phyloP scores from a whole-genome alignment of 1,140 invertebrate genomes.

The Meloidogyne chitwoodi region DNA sequence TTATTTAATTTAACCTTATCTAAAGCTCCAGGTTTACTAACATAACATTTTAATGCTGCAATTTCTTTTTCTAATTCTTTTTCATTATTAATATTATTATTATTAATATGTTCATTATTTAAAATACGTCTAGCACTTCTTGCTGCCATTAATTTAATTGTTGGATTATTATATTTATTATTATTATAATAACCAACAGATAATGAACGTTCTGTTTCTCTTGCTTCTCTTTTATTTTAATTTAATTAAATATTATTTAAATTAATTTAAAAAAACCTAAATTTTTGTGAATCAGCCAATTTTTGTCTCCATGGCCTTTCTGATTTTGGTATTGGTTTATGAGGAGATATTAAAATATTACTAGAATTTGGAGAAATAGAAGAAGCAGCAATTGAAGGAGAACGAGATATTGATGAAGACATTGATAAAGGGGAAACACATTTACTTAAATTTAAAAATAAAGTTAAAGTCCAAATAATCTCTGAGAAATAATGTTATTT shows the following conservation, averaged over 20 bases:
- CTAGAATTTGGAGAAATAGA: neutral
- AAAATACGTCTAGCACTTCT: neutral
- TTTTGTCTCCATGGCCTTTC: conserved; percentile 43
- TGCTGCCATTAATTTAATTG: neutral
- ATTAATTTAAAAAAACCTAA: conserved; percentile 8
- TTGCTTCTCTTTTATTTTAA: neutral
- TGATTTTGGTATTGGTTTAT: conserved; percentile 32
- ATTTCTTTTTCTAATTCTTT: conserved; percentile 10
- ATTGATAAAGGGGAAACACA: conserved; percentile 8
- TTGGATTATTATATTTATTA: neutral
- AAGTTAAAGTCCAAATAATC: neutral
- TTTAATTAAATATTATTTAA: neutral
- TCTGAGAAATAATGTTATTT: no score
- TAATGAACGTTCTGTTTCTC: neutral
- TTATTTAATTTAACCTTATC: neutral
- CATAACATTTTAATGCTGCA: conserved; percentile 16
- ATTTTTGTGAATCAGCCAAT: conserved; percentile 32
- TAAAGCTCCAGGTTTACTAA: conserved; percentile 16
- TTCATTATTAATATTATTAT: neutral
- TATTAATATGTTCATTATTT: neutral
- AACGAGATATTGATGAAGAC: conserved; percentile 6
- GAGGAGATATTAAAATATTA: neutral
- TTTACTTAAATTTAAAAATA: conserved; percentile 5
- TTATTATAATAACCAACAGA: neutral
- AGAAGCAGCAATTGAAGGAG: conserved; percentile 11